phyloP scores from a whole-genome alignment of 2,797 vertebrate genomes.

The Chanos chanos region DNA sequence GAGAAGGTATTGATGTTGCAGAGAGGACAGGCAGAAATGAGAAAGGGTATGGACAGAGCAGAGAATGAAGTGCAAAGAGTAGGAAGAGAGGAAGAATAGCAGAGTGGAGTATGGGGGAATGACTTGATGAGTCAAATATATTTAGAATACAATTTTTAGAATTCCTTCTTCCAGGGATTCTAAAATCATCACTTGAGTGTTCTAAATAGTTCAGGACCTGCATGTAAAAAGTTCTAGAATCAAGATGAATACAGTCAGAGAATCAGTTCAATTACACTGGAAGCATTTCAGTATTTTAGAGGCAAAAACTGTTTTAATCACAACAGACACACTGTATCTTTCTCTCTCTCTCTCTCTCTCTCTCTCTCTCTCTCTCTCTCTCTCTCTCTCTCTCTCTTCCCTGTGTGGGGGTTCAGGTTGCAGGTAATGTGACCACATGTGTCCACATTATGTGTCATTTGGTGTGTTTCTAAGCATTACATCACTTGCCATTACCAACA shows the following conservation, averaged over 20 bases:
- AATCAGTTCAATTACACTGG: no score
- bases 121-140: background rate
- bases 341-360: no score
- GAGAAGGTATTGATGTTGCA: constrained; percentile 31
- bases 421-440: constrained; percentile 58
- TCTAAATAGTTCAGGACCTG: no score
- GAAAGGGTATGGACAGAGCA: constrained; percentile 1
- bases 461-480: constrained; percentile 62
- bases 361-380: no score
- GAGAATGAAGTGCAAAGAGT: background rate
- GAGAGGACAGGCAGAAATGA: constrained; percentile 20
- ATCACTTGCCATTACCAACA: constrained; percentile 74
- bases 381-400: background rate
- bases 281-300: no score
- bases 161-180: no score
- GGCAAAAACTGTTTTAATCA: no score
- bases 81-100: background rate
- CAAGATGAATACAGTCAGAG: no score
- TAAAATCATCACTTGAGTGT: no score
- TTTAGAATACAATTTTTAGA: background rate
- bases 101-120: background rate
- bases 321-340: background rate
- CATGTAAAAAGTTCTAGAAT: no score
- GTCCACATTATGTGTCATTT: constrained; percentile 22
- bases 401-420: constrained; percentile 58